Base-by-base conservation (phyloP, 2,113 vertebrate genomes). In the Sturnira hondurensis region DNA sequence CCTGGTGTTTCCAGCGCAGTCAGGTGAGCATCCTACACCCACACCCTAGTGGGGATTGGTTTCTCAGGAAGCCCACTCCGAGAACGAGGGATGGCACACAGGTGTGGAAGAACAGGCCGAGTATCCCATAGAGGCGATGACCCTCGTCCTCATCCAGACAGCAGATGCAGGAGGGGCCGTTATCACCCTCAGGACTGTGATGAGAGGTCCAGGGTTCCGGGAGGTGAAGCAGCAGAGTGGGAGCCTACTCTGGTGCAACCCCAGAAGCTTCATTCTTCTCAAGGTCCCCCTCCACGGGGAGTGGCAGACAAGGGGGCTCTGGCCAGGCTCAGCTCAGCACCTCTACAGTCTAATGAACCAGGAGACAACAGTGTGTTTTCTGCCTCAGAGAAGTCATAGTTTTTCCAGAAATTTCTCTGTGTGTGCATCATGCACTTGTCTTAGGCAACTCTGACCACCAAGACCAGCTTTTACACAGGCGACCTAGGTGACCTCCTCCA, bases 201-300 rank as follows among this genome's bases (percentile, higher is more conserved):
- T 22, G 58, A 58, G 45, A 16, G 17, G 13, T 41, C 31, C 31
- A 1, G 50, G 52, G 38, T 38, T 10, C 2, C 0, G n/a, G 36
- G n/a, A 65, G 41, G 61, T 6, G 20, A 47, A 74, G 17, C 1
- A 7, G 12, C 56, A 41, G 38, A 6, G 8, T 2, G 5, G 17
- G 16, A 15, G 20, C 9, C 56, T 38, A 0, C 3, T 19, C n/a
- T 36, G 26, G 4, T 0, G 33, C 5, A 12, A 43, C 6, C 28
- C 6, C 14, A 71, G 50, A 70, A 26, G 12, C 24, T 54, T 70
- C 16, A 1, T 47, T 47, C 31, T 89, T 45, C 77, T 47, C 47
- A 36, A 68, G 43, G 63, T 9, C 7, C 38, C 61, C 26, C 36
- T 4, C 41, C n/a, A 56, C 3, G 0, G 0, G 3, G 15, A 7